phyloP scores from a whole-genome alignment of 2,113 vertebrate genomes.

The Corynorhinus townsendii region DNA sequence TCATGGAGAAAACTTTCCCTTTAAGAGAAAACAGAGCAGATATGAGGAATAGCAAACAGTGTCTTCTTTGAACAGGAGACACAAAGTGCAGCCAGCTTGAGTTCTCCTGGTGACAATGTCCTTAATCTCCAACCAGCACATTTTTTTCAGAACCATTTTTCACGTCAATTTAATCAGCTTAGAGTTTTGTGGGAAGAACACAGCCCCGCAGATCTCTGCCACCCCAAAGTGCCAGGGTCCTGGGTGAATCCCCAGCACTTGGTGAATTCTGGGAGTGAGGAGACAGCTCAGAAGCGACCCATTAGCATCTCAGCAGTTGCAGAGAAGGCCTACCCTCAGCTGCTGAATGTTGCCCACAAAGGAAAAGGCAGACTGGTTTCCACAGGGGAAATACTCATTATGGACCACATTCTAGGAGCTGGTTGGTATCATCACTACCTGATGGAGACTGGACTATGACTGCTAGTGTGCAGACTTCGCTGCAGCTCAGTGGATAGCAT shows the following conservation, averaged over 20 bases:
- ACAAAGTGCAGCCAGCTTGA: neutral
- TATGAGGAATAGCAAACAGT: neutral
- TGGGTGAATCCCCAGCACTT: fast-evolving
- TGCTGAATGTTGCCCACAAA: neutral
- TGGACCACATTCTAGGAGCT: neutral
- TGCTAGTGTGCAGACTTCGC: neutral
- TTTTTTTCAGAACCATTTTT: neutral
- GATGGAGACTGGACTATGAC: neutral
- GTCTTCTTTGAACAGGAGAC: neutral
- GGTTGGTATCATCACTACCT: neutral
- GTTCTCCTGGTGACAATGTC: neutral
- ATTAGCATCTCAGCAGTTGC: neutral
- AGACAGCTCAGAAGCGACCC: neutral
- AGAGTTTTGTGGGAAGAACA: neutral
- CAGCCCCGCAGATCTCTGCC: neutral
- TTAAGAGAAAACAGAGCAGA: constrained; percentile 30
- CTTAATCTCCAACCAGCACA: neutral
- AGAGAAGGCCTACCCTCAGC: neutral
- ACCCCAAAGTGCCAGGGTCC: neutral
- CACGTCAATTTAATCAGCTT: neutral
- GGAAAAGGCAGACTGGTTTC: neutral
- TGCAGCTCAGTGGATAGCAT: neutral
- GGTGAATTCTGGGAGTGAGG: fast-evolving
- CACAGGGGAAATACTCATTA: neutral
- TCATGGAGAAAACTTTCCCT: constrained; percentile 91